These are phyloP conservation scores for Epicauta chinensis DNA, from an alignment of 1,140 invertebrate genomes.

Conservation along the genomic window DNA sequence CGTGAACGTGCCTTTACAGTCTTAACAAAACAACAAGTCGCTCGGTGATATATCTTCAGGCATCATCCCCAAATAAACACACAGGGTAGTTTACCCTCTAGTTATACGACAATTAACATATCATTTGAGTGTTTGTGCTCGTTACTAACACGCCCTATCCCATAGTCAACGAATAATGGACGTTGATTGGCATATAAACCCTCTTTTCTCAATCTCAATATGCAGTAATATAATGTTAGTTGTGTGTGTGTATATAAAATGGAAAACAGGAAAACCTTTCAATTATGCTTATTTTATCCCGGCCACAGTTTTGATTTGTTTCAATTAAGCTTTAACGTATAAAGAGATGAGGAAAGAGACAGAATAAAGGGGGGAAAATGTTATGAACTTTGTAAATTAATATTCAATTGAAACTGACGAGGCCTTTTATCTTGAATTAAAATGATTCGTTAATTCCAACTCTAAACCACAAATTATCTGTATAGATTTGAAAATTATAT, in stretches of 20 bases:
- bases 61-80: slow-evolving; percentile 8
- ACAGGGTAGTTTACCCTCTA: slow-evolving; percentile 33
- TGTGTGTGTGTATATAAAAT: neutral
- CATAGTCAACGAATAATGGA: slow-evolving; percentile 23
- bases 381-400: too few species aligned
- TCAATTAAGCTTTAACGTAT: slow-evolving; percentile 11
- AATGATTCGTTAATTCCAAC: too few species aligned
- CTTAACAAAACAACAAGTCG: slow-evolving; percentile 22
- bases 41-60: slow-evolving; percentile 19
- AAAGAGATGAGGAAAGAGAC: too few species aligned
- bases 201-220: slow-evolving; percentile 8
- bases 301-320: slow-evolving; percentile 20
- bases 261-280: slow-evolving; percentile 20
- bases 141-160: slow-evolving; percentile 21
- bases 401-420: too few species aligned
- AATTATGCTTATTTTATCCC: slow-evolving; percentile 25
- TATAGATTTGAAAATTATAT: too few species aligned
- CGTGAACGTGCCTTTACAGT: slow-evolving; percentile 29
- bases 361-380: too few species aligned
- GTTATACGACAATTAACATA: slow-evolving; percentile 36
- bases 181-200: slow-evolving; percentile 26
- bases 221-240: too few species aligned
- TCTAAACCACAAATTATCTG: too few species aligned
- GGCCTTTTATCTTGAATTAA: too few species aligned
- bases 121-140: slow-evolving; percentile 33